Evolutionary conservation across 2,113 vertebrate genomes (phyloP), one percentile per base, ranked within the genome.

Genomic region (Cyprinodon variegatus): DNA sequence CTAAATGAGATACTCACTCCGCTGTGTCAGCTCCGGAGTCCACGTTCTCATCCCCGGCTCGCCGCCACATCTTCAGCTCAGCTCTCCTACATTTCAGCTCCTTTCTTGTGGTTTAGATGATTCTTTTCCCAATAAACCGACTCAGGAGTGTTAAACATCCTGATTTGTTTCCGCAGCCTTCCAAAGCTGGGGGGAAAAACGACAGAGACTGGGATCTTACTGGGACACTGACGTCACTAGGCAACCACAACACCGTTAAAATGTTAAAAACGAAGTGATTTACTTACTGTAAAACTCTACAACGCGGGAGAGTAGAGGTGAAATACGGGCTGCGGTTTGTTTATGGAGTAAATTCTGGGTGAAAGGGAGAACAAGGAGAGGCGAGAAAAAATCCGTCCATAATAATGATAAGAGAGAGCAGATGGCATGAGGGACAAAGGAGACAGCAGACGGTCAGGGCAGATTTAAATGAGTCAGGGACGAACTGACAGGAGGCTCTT

Each of bases 11-110:
- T 41, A 94, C 94, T 93, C 83, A 95, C 94, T 90, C 90, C 61
- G 90, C 89, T 41, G 89, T 92, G 83, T 93, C 93, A n/a, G 91
- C 91, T 74, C 91, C 92, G 0, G 92, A 89, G 74, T 94, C 94
- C 73, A 57, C 81, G 77, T 80, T 83, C 14, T 81, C 93, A 91
- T 93, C 76, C 11, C 89, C 78, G 46, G 62, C 62, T 76, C 73
- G 70, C n/a, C 76, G 74, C 45, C 90, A 82, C 92, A 93, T 91
- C 14, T 5, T 72, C 76, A 74, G 11, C 50, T 1, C 2, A 14
- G 37, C 68, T 65, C 38, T n/a, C 22, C 76, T 68, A 81, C 77
- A 71, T 37, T 3, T 1, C 68, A 60, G 50, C 13, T 13, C 57
- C 38, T 41, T 63, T 17, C 37, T 36, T 7, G 59, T 10, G 41